phyloP scores from a whole-genome alignment of 1,140 invertebrate genomes.

The Cyphomyrmex costatus region DNA sequence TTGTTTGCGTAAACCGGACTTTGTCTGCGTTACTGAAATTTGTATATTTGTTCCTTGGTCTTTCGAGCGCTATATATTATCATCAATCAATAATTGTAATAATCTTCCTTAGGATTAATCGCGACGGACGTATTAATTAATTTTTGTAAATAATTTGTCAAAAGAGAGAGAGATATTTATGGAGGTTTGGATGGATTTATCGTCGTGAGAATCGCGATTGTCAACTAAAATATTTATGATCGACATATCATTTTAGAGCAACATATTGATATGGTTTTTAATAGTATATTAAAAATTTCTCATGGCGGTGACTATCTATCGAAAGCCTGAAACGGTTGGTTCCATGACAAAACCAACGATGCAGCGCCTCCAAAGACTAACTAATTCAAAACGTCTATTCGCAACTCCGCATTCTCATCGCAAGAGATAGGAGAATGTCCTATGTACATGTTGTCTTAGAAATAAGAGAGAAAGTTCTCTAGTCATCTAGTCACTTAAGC shows the following conservation, averaged over 20 bases:
- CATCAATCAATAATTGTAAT: conserved; percentile 31
- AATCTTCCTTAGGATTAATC: conserved; percentile 55
- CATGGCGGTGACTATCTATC: conserved; percentile 69
- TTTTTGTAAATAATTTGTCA: conserved; percentile 79
- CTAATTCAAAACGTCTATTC: conserved; percentile 65
- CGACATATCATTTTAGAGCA: neutral
- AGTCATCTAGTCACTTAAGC: conserved; percentile 82
- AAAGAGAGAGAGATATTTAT: conserved; percentile 62
- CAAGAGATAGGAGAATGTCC: conserved; percentile 74
- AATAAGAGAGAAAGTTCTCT: conserved; percentile 76
- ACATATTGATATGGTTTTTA: conserved; percentile 5
- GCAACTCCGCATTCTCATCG: conserved; percentile 65
- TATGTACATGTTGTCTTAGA: conserved; percentile 78
- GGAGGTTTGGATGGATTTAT: conserved; percentile 79
- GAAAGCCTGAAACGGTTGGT: conserved; percentile 85
- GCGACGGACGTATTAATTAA: conserved; percentile 61
- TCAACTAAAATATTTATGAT: neutral
- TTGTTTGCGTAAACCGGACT: neutral
- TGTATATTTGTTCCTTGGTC: conserved; percentile 72
- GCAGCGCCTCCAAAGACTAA: conserved; percentile 86
- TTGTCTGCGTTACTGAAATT: conserved; percentile 3
- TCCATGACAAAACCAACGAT: conserved; percentile 82
- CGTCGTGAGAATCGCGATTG: neutral
- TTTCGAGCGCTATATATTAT: conserved; percentile 33
- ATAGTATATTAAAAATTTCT: neutral